Conservation (phyloP, 2,113 vertebrate species). For the Cebidichthys violaceus region DNA sequence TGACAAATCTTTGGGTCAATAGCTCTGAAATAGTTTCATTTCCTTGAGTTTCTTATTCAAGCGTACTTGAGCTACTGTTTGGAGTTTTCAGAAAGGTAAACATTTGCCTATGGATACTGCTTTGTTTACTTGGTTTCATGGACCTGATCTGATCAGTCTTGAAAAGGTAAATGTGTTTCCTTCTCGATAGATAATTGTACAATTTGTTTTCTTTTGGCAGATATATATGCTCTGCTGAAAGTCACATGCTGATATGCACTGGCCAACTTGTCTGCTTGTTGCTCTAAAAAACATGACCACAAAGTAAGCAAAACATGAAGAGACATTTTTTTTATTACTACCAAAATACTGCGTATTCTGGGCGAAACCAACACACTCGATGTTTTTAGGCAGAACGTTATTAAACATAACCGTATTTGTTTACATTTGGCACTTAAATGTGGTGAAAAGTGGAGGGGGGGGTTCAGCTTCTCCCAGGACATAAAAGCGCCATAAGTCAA, state of each 20-base stretch:
- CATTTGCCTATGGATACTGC: background rate
- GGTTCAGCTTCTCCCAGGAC: background rate
- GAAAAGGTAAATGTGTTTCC: background rate
- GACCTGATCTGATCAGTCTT: background rate
- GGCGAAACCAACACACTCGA: background rate
- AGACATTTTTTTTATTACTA: background rate
- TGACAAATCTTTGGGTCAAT: background rate
- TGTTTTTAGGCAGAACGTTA: background rate
- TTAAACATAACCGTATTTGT: background rate
- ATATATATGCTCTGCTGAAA: background rate
- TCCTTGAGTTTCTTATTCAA: background rate
- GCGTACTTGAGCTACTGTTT: background rate
- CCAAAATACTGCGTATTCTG: background rate
- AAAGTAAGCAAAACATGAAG: background rate
- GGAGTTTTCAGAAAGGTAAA: background rate
- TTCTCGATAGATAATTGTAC: background rate
- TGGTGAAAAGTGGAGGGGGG: background rate
- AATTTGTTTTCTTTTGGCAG: background rate
- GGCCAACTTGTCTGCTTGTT: background rate
- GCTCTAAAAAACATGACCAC: background rate
- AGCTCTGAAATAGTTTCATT: background rate
- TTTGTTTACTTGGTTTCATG: background rate
- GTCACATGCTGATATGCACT: background rate
- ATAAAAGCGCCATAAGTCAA: background rate
- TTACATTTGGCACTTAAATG: background rate